Conservation (phyloP, 2,113 vertebrate genomes). For the Bettongia penicillata region DNA sequence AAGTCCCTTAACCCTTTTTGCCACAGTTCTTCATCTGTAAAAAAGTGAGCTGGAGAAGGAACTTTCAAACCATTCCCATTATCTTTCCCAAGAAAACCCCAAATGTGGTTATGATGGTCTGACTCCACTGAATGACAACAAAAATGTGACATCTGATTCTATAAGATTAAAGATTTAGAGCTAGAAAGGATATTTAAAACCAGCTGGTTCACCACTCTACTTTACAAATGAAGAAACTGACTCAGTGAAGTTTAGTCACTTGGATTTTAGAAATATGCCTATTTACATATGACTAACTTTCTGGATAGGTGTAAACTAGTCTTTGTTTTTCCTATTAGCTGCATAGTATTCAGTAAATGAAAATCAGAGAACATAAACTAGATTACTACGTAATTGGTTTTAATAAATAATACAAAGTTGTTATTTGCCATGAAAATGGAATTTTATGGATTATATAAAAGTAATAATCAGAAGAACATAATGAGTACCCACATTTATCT, state of each 20-base stretch:
- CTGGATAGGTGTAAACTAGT: neutral
- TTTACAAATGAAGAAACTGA: neutral
- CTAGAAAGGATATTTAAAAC: neutral
- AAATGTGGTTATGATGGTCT: neutral
- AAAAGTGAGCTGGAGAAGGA: neutral
- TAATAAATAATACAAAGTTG: neutral
- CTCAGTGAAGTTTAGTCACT: neutral
- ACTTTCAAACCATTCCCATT: neutral
- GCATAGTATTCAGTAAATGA: neutral
- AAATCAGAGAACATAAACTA: neutral
- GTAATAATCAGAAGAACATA: neutral
- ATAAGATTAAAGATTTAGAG: neutral
- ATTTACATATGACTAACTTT: neutral
- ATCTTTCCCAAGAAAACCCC: neutral
- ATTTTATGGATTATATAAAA: neutral
- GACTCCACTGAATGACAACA: neutral
- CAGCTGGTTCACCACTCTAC: neutral
- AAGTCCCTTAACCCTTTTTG: neutral
- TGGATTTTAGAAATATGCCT: neutral
- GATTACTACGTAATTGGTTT: neutral
- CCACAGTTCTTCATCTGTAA: neutral
- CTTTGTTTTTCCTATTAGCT: neutral
- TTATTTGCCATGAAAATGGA: neutral
- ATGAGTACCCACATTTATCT: neutral
- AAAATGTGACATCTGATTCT: neutral